Evolutionary conservation across 1,140 invertebrate genomes (phyloP).

Genomic region (Procambarus virginalis): DNA sequence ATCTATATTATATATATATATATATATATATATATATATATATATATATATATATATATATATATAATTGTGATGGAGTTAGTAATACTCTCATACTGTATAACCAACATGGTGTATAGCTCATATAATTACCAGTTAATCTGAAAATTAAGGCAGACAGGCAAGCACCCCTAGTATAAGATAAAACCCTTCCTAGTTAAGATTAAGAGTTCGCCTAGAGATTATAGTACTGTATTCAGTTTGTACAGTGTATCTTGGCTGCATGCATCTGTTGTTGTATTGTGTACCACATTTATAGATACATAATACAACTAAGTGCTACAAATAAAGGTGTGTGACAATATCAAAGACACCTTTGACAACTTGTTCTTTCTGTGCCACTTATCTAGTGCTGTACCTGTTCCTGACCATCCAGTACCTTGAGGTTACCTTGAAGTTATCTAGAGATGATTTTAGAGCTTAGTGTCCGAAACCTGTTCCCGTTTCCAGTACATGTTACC

Average conservation of each 20-base stretch:
- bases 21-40: too few relatives aligned
- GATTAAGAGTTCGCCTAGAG: not conserved
- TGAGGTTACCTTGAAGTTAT: too few relatives aligned
- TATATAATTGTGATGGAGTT: too few relatives aligned
- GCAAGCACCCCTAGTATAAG: constrained; percentile 17
- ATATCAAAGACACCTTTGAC: not conserved
- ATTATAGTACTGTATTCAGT: not conserved
- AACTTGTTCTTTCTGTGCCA: not conserved
- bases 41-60: too few relatives aligned
- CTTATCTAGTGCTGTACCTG: not conserved
- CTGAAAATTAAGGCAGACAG: constrained; percentile 4
- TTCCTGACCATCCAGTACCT: not conserved
- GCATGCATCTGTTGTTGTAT: not conserved
- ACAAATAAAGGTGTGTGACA: not conserved
- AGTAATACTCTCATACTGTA: too few relatives aligned
- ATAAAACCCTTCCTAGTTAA: not conserved
- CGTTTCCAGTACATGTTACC: too few relatives aligned
- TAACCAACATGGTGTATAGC: too few relatives aligned
- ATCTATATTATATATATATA: too few relatives aligned
- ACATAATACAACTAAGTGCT: not conserved
- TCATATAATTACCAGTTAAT: too few relatives aligned
- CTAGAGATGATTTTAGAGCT: too few relatives aligned
- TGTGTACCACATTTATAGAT: not conserved
- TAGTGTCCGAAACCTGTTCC: too few relatives aligned
- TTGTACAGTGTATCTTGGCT: not conserved